Evolutionary conservation across 2,113 vertebrate species (phyloP).

Genomic region (Lophotis ruficrista): DNA sequence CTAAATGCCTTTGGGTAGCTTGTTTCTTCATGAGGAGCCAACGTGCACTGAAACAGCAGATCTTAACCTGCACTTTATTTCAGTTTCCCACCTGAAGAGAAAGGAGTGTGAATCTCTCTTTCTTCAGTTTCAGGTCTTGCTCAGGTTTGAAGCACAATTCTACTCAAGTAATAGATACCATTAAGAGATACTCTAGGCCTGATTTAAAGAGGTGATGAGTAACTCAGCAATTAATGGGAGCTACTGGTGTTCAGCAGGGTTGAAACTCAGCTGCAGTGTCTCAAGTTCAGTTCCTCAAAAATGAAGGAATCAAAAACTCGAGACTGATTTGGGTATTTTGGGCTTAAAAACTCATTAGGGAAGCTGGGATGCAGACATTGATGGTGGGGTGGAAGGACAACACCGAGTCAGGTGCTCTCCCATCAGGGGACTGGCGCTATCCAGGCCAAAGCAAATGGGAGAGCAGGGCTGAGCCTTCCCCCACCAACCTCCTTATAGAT

Average conservation of each 20-base stretch:
- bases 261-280: background rate
- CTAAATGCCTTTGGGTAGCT: background rate
- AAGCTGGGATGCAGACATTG: background rate
- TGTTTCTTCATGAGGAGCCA: background rate
- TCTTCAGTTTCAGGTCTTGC: background rate
- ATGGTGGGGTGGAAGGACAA: background rate
- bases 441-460: background rate
- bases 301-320: background rate
- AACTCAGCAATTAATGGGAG: background rate
- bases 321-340: background rate
- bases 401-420: background rate
- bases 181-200: background rate
- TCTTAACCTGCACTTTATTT: background rate
- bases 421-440: background rate
- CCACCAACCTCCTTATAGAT: background rate
- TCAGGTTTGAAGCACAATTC: background rate
- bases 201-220: background rate
- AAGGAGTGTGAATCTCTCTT: background rate
- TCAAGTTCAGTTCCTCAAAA: slow-evolving; percentile 20
- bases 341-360: background rate
- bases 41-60: background rate
- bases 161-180: background rate
- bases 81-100: background rate
- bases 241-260: background rate
- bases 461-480: background rate